phyloP scores from a whole-genome alignment of 2,888 invertebrate genomes.

The Byasa hedistus region DNA sequence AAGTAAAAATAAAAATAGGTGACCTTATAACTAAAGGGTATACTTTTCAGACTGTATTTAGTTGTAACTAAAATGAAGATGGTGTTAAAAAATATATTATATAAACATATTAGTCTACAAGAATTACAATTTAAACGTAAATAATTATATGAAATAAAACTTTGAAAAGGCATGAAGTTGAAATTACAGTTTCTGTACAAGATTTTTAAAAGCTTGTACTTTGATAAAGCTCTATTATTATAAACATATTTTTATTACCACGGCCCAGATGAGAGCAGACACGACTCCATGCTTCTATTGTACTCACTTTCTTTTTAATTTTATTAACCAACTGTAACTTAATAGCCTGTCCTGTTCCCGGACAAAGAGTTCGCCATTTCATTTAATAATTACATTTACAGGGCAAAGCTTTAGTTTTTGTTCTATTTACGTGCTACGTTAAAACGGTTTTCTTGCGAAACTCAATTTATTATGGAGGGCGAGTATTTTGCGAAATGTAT shows the following conservation, averaged over 20 bases:
- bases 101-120: too few relatives aligned
- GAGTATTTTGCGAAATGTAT: slow-evolving; percentile 12
- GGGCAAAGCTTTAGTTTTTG: slow-evolving; percentile 49
- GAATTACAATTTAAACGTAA: too few relatives aligned
- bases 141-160: too few relatives aligned
- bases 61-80: too few relatives aligned
- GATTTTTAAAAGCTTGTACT: too few relatives aligned
- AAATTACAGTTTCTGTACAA: too few relatives aligned
- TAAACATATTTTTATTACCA: background rate
- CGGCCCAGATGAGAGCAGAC: background rate
- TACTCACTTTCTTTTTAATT: slow-evolving; percentile 48
- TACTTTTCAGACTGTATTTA: too few relatives aligned
- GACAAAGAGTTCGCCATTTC: slow-evolving; percentile 69
- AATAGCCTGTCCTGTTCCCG: slow-evolving; percentile 62
- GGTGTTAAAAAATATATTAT: too few relatives aligned
- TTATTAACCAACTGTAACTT: slow-evolving; percentile 65
- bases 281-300: background rate
- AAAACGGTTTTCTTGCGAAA: slow-evolving; percentile 52
- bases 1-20: too few relatives aligned
- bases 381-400: slow-evolving; percentile 67
- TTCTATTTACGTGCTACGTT: slow-evolving; percentile 39
- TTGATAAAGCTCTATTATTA: background rate
- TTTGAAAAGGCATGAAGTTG: too few relatives aligned
- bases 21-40: too few relatives aligned
- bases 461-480: slow-evolving; percentile 57